Evolutionary conservation across 2,888 invertebrate genomes (phyloP), one percentile per base, ranked within the genome.

Genomic region (Stictocephala bisonia): DNA sequence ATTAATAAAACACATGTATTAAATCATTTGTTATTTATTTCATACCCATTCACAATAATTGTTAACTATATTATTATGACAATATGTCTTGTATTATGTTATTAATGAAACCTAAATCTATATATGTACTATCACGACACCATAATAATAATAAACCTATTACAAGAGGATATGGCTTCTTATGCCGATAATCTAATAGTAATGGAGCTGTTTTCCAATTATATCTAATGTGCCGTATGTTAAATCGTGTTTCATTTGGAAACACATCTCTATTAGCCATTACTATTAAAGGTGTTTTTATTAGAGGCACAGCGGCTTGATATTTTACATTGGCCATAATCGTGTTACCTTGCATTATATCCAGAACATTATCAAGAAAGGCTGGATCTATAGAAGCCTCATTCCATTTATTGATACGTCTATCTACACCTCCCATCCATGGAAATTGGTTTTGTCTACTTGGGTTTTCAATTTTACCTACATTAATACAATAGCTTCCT

Each of bases 331-430:
- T 53, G 22, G 31, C 31, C 9, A 31, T 53, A 0, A 70, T 35
- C 18, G 27, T 41, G 7, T 70, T 53, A 1, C 70, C 70, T 20
- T 51, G 53, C 35, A 70, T 22, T 22, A 70, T 40, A n/a, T 70
- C 53, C 20, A 53, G 20, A 1, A 70, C 53, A 29, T 70, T 40
- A n/a, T 70, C 70, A 24, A 31, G 27, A 35, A 50, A 68, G 2
- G 24, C 22, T 29, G 70, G 70, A 26, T 70, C 70, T 31, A 70
- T 56, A 22, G 35, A 22, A 18, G 70, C 70, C 18, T 70, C 58
- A 18, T 70, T 70, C 70, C 70, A 56, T 9, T 31, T 20, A 40
- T 53, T 41, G 13, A 70, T 20, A 24, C 70, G 35, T 1, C 70
- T 7, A 29, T 53, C n/a, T 26, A 70, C 35, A 18, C 70, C 51